Percentiles rank a stretch among this genome's conserved stretches.
Conservation (phyloP, 2,797 vertebrate species). For the Parauchenoglanis punctatus region DNA sequence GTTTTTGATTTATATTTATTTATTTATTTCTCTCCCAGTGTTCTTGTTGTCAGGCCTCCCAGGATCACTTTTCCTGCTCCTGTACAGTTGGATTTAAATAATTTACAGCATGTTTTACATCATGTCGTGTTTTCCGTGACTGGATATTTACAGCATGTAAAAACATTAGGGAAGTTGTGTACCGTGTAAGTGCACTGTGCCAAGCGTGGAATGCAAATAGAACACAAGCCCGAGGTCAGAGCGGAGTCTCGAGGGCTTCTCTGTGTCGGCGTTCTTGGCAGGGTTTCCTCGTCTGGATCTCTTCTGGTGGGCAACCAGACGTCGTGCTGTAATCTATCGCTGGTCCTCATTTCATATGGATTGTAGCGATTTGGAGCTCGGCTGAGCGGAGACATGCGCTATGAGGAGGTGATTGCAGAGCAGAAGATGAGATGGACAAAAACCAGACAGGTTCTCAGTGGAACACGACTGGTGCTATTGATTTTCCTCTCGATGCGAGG, state of each 20-base stretch:
- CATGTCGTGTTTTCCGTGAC: not conserved
- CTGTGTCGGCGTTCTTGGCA: not conserved
- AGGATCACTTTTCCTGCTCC: not conserved
- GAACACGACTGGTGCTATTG: not conserved
- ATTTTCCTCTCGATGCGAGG: not conserved
- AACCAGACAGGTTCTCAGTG: not conserved
- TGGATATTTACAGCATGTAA: not conserved
- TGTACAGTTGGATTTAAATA: not conserved
- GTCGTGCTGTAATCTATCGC: conserved; percentile 25
- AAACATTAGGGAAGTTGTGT: not conserved
- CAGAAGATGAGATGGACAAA: not conserved
- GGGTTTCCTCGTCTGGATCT: not conserved
- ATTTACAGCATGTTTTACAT: not conserved
- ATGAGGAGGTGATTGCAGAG: conserved; percentile 38
- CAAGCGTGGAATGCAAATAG: not conserved
- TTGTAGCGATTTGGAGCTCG: conserved; percentile 14
- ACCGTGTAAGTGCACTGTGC: not conserved
- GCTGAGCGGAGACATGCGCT: conserved; percentile 42
- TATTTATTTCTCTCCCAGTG: no score
- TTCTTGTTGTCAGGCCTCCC: not conserved
- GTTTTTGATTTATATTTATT: not conserved
- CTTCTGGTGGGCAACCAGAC: conserved; percentile 25
- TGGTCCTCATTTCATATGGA: conserved; percentile 17
- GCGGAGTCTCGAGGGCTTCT: not conserved
- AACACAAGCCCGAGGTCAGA: not conserved